These are phyloP conservation scores for Steinernema carpocapsae DNA, from an alignment of 2,888 invertebrate genomes.

Conservation along the genomic window DNA sequence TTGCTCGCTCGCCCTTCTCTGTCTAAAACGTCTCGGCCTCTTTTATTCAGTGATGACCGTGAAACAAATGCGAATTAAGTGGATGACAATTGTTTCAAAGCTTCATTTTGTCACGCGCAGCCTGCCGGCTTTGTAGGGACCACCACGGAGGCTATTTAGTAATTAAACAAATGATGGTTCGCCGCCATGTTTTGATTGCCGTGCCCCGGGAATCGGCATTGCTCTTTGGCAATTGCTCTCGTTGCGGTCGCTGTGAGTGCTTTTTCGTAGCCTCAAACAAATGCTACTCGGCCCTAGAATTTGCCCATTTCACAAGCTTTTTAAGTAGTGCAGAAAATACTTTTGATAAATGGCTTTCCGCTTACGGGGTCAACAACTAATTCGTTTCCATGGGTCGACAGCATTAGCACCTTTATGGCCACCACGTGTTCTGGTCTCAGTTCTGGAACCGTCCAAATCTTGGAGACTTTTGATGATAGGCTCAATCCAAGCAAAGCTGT, in stretches of 20 bases:
- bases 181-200: conserved; percentile 5
- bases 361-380: not conserved
- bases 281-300: not conserved
- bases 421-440: not conserved
- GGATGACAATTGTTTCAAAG: not conserved
- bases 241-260: not conserved
- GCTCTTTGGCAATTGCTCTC: conserved; percentile 10
- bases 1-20: too few relatives aligned
- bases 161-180: conserved; percentile 26
- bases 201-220: not conserved
- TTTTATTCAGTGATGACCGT: not conserved
- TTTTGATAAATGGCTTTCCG: not conserved
- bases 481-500: too few relatives aligned
- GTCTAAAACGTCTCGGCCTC: not conserved
- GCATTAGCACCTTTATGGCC: not conserved
- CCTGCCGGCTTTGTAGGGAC: not conserved
- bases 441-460: too few relatives aligned
- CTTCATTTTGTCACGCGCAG: not conserved
- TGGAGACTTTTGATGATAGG: too few relatives aligned
- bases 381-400: not conserved
- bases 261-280: not conserved
- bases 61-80: not conserved
- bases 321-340: conserved; percentile 16
- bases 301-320: not conserved
- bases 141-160: conserved; percentile 21